Evolutionary conservation across 2,888 invertebrate species (phyloP), one percentile per base, ranked within the genome.

Genomic region (Fragum fragum): DNA sequence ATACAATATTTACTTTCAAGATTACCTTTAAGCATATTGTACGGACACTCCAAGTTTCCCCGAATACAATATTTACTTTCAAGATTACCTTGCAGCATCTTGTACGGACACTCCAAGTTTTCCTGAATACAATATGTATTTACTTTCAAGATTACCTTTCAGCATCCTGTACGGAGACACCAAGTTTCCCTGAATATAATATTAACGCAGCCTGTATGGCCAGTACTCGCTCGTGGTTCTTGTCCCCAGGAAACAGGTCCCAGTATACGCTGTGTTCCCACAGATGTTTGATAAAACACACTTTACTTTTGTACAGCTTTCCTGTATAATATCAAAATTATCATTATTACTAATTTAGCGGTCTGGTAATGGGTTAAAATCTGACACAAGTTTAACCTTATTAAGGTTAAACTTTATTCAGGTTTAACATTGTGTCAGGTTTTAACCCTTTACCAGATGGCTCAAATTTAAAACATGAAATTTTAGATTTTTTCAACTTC

Each of bases 211-310:
- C 93, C 83, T 93, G 93, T 26, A 93, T 93, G 23, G 92, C 91
- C 23, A 93, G 87, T 6, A 93, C 93, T 1, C 93, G 83, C 52
- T 93, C 92, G 29, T 93, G 93, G 83, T 93, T 93, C 73, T 91
- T 92, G 57, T 87, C 91, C 0, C 92, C 93, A 7, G 89, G 89
- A 84, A 93, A 93, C 76, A 89, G 86, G 57, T 93, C 91, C 93
- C 93, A 93, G 86, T 93, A 93, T 9, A 93, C 86, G 32, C 90
- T 91, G 85, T 93, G 93, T 53, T 93, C 93, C 93, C 93, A 93
- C 7, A 93, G 81, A 71, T 93, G 93, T 73, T 93, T 93, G 71
- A 91, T 92, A 69, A 92, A 91, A 72, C 93, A 93, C 16, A 93
- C 93, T 69, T 89, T 89, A 78, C 93, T 93, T 80, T 93, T 93